Evolutionary conservation across 2,888 invertebrate genomes (phyloP).

Genomic region (Sarcophaga subvicina): DNA sequence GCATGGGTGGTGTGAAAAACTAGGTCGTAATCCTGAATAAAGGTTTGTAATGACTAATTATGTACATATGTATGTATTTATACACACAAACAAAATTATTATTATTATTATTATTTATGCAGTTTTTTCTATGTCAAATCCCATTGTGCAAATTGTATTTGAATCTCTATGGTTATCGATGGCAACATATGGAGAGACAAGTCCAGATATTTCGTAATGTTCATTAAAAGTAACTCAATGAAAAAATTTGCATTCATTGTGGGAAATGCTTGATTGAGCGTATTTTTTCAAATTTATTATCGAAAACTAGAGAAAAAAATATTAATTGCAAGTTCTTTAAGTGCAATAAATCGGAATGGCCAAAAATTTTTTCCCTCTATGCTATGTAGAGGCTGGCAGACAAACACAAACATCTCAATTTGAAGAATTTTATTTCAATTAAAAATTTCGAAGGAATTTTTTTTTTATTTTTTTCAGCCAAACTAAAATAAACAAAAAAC

Average conservation of each 20-base stretch:
- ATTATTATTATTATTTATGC: too few species aligned
- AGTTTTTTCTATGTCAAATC: too few species aligned
- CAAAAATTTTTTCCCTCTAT: background rate
- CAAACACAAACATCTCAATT: background rate
- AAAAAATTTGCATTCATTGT: background rate
- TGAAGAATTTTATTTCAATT: too few species aligned
- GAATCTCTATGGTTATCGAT: too few species aligned
- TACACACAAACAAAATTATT: too few species aligned
- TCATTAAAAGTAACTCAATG: background rate
- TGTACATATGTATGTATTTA: too few species aligned
- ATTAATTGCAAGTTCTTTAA: conserved; percentile 40
- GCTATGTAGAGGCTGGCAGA: background rate
- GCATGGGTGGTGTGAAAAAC: too few species aligned
- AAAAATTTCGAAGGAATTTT: conserved; percentile 8
- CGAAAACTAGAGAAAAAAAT: conserved; percentile 23
- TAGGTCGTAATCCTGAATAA: too few species aligned
- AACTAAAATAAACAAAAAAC: conserved; percentile 40
- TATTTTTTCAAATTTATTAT: conserved; percentile 57
- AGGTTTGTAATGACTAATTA: too few species aligned
- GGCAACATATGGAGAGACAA: background rate
- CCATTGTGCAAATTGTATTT: too few species aligned
- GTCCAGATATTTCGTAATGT: background rate
- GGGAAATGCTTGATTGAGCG: conserved; percentile 51
- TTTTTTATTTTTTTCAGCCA: background rate
- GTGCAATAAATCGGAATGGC: conserved; percentile 45